phyloP scores from a whole-genome alignment of 2,113 vertebrate genomes.

The Noctilio leporinus region DNA sequence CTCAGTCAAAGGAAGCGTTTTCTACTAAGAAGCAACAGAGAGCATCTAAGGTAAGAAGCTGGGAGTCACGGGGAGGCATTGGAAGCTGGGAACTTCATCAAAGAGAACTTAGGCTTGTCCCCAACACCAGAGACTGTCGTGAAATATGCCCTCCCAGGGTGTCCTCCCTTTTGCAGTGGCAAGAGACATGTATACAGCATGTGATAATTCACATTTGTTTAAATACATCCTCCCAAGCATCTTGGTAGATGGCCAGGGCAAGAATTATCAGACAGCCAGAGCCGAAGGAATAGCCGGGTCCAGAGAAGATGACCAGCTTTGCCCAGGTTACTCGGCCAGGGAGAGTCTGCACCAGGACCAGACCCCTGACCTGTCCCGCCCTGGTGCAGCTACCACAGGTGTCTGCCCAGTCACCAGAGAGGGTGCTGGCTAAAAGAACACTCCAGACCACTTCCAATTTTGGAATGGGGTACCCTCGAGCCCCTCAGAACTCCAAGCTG shows the following conservation, averaged over 20 bases:
- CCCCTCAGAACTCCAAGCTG: not conserved
- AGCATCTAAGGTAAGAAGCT: not conserved
- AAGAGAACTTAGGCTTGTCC: not conserved
- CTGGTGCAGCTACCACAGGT: accelerated
- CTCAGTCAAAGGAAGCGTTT: not conserved
- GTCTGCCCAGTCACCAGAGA: not conserved
- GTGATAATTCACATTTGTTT: not conserved
- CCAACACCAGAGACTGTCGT: not conserved
- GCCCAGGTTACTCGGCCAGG: not conserved
- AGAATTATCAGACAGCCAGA: not conserved
- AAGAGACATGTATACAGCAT: not conserved
- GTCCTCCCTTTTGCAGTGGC: not conserved
- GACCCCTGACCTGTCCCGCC: not conserved
- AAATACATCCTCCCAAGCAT: not conserved
- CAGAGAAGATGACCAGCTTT: not conserved
- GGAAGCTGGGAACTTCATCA: not conserved
- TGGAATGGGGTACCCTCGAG: not conserved
- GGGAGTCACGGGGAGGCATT: not conserved
- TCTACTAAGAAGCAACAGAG: not conserved
- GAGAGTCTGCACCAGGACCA: not conserved
- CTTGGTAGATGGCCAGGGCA: not conserved
- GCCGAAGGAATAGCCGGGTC: too few relatives aligned
- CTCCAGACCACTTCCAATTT: constrained; percentile 11
- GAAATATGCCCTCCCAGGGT: not conserved
- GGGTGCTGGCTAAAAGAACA: not conserved